Percentiles rank a stretch among this genome's conserved stretches.
Evolutionary conservation across 2,113 vertebrate genomes (phyloP).

Genomic region (Pogonocichla stellata): DNA sequence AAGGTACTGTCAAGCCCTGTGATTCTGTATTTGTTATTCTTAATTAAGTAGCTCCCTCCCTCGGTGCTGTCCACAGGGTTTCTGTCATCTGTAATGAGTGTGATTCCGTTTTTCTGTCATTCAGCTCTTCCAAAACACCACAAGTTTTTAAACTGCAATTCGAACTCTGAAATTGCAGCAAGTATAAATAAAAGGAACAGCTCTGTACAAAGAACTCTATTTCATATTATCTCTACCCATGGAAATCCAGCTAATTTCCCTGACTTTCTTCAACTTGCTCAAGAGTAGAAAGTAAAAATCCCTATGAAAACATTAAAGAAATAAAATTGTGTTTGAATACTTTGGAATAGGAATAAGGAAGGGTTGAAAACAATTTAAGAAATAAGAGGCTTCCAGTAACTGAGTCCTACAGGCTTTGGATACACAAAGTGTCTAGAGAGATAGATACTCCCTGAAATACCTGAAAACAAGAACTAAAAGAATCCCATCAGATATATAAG

Average conservation of each 20-base stretch:
- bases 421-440: too few relatives aligned
- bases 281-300: background rate
- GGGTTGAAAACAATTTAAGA: background rate
- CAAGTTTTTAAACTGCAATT: background rate
- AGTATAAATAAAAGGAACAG: background rate
- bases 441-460: background rate
- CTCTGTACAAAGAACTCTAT: background rate
- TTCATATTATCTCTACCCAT: background rate
- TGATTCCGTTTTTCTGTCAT: background rate
- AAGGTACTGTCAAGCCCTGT: background rate
- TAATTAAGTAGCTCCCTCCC: conserved; percentile 13
- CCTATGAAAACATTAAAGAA: background rate
- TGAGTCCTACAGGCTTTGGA: background rate
- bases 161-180: background rate
- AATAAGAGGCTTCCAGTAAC: background rate
- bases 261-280: background rate
- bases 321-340: background rate
- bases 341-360: background rate
- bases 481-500: background rate
- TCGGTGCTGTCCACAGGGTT: background rate
- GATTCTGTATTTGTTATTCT: background rate
- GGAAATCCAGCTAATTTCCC: conserved; percentile 3
- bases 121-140: background rate
- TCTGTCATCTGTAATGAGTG: background rate
- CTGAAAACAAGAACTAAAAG: background rate